These are phyloP conservation scores for Plectropomus leopardus DNA, from an alignment of 2,113 vertebrate genomes.

Conservation along the genomic window DNA sequence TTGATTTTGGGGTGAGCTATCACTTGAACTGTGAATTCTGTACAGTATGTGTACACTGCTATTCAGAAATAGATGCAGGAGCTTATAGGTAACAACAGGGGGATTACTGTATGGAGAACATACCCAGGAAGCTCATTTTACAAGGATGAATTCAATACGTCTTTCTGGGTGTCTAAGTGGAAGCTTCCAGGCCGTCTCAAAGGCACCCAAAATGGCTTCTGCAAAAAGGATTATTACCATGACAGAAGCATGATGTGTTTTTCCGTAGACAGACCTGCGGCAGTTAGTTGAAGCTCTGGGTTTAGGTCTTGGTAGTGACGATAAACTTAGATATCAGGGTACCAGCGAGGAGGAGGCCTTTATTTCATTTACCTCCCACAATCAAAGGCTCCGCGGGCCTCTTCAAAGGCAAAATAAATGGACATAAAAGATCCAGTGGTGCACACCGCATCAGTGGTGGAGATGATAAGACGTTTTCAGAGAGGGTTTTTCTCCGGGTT, in stretches of 20 bases:
- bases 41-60: not conserved
- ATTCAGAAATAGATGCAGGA: not conserved
- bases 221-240: conserved; percentile 59
- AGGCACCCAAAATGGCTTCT: conserved; percentile 36
- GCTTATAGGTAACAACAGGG: conserved; percentile 13
- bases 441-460: conserved; percentile 39
- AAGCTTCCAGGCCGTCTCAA: conserved; percentile 16
- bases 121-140: conserved; percentile 33
- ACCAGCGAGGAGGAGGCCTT: conserved; percentile 57
- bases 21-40: not conserved
- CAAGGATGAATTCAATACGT: not conserved
- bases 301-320: conserved; percentile 30
- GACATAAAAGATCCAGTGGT: conserved; percentile 61
- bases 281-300: conserved; percentile 30
- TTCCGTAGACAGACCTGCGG: conserved; percentile 32
- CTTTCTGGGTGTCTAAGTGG: conserved; percentile 30
- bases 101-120: conserved; percentile 13
- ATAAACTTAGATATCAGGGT: conserved; percentile 63
- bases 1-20: no score
- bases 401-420: conserved; percentile 66
- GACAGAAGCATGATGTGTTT: conserved; percentile 52
- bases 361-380: conserved; percentile 76
- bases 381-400: conserved; percentile 61
- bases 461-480: conserved; percentile 69
- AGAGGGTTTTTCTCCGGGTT: conserved; percentile 39